These are phyloP conservation scores for Stomorhina lunata DNA, from an alignment of 2,888 invertebrate genomes.

Conservation along the genomic window DNA sequence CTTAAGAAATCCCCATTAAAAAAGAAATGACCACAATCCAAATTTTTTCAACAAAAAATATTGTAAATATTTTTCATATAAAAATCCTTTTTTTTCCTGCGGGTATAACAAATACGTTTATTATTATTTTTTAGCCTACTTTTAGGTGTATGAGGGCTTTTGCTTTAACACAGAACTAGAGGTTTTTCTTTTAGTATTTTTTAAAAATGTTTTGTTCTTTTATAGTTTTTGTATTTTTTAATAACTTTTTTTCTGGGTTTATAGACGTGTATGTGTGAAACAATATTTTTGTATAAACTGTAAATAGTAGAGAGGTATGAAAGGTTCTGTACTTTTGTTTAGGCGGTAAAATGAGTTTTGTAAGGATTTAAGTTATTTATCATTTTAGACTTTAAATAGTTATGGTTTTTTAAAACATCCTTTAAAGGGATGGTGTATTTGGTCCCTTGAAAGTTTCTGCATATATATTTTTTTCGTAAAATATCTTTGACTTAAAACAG, in stretches of 20 bases:
- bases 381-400: too few relatives aligned
- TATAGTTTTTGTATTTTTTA: neutral
- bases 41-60: conserved; percentile 13
- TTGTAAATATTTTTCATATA: conserved; percentile 41
- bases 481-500: too few relatives aligned
- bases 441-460: too few relatives aligned
- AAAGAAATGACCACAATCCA: conserved; percentile 59
- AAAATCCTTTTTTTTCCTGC: conserved; percentile 51
- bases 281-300: too few relatives aligned
- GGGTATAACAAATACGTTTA: conserved; percentile 59
- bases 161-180: neutral
- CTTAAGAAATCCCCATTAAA: neutral
- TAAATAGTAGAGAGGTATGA: too few relatives aligned
- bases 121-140: conserved; percentile 60
- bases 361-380: too few relatives aligned
- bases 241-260: neutral
- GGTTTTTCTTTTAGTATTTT: neutral
- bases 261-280: too few relatives aligned
- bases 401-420: too few relatives aligned
- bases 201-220: conserved; percentile 21
- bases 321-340: too few relatives aligned
- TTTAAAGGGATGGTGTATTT: too few relatives aligned
- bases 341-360: too few relatives aligned
- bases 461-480: too few relatives aligned
- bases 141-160: conserved; percentile 44